These are phyloP conservation scores for Nomada lathburiana DNA, from an alignment of 2,888 invertebrate genomes.

Conservation along the genomic window DNA sequence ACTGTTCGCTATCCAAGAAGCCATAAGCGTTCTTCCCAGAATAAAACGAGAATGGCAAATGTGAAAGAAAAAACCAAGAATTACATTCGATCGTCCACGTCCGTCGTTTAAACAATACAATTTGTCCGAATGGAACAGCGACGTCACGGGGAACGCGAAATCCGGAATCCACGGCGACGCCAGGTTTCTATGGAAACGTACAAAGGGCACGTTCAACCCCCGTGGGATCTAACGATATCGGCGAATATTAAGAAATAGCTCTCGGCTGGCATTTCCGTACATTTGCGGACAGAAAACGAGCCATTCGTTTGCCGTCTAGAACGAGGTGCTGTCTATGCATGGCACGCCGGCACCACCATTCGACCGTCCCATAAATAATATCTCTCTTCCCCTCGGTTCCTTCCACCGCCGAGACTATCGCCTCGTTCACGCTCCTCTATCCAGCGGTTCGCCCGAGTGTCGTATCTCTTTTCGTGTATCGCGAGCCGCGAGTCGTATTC, in stretches of 20 bases:
- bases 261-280: constrained; percentile 78
- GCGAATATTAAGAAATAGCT: constrained; percentile 83
- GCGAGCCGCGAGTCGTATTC: constrained; percentile 22
- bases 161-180: constrained; percentile 50
- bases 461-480: constrained; percentile 54
- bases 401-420: constrained; percentile 23
- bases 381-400: constrained; percentile 57
- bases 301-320: constrained; percentile 79
- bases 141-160: constrained; percentile 1
- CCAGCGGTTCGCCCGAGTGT: constrained; percentile 9
- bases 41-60: too few species aligned
- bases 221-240: constrained; percentile 74
- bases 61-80: too few species aligned
- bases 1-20: too few species aligned
- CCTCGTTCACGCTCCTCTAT: constrained; percentile 28
- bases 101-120: not conserved
- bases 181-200: constrained; percentile 78
- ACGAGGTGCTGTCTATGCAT: constrained; percentile 83
- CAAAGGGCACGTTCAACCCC: constrained; percentile 64
- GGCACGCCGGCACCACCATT: constrained; percentile 79
- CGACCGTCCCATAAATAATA: constrained; percentile 82
- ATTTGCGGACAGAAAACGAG: constrained; percentile 79
- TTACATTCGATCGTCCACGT: not conserved
- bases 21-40: too few species aligned
- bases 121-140: not conserved